Evolutionary conservation across 2,797 vertebrate species (phyloP), one percentile per base, ranked within the genome.

Genomic region (Gorsachius magnificus): DNA sequence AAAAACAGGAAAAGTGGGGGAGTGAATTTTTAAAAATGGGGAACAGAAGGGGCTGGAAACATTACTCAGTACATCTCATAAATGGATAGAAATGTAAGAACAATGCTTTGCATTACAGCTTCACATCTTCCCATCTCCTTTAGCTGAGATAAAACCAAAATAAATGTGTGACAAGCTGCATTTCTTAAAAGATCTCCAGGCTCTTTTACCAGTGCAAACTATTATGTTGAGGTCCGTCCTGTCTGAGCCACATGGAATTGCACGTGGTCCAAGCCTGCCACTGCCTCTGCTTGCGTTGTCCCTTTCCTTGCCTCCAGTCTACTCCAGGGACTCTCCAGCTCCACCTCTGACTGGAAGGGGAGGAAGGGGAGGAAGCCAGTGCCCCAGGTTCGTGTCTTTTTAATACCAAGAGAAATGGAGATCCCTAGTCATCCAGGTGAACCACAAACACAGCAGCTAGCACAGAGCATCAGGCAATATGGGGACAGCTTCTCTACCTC

Each of bases 191-290:
- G 43, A 36, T 18, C n/a, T 64, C n/a, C 56, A 56, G 43, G 18
- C 46, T 69, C 63, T 41, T 48, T 57, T 16, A 45, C 6, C 29
- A 84, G n/a, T 4, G 29, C 38, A 61, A 50, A 15, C 14, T 22
- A 36, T 33, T 4, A 5, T 6, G 17, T 0, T 65, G n/a, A 69
- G 36, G n/a, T 56, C 36, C 2, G 11, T 54, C 69, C 43, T 28
- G 20, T 5, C 63, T 1, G 0, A 79, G 63, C 24, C 35, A 72
- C 12, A 8, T 4, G 19, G 58, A 71, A 35, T 2, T 61, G 25
- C 36, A 61, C 0, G 0, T 3, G 5, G 12, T 51, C 33, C 43
- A 58, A 87, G 33, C 13, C 50, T 57, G 18, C 50, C 78, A 25
- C 53, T 38, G 5, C 18, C 48, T 15, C 41, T 80, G 13, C 46